These are phyloP conservation scores for Luperina nickerlii DNA, from an alignment of 2,888 invertebrate genomes.

Conservation along the genomic window DNA sequence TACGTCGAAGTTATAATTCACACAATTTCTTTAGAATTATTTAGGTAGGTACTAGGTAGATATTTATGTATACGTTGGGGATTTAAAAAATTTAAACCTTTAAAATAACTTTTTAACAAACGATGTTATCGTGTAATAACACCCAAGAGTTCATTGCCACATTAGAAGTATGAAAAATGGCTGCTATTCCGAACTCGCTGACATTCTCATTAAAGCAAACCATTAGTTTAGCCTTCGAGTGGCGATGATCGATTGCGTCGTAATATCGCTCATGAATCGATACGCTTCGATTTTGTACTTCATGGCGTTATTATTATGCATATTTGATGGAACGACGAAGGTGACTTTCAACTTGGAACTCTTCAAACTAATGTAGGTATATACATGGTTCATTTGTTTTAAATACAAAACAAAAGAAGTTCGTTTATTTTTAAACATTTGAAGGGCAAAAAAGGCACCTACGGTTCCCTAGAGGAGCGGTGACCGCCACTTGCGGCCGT, in stretches of 20 bases:
- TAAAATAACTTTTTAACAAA: neutral
- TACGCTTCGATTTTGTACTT: slow-evolving; percentile 37
- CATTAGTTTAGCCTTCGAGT: slow-evolving; percentile 51
- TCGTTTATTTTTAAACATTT: neutral
- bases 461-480: too few species aligned
- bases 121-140: neutral
- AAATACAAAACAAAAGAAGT: neutral
- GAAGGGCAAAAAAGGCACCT: neutral
- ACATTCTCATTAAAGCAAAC: slow-evolving; percentile 57
- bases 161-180: slow-evolving; percentile 45
- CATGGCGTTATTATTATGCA: slow-evolving; percentile 2
- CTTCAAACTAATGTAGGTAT: neutral
- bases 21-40: too few species aligned
- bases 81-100: neutral
- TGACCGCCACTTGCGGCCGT: too few species aligned
- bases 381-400: neutral
- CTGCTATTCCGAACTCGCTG: slow-evolving; percentile 41
- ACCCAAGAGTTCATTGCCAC: slow-evolving; percentile 36
- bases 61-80: neutral
- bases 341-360: neutral
- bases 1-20: too few species aligned
- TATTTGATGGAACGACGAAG: slow-evolving; percentile 2
- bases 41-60: too few species aligned
- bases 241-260: slow-evolving; percentile 56
- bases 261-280: slow-evolving; percentile 45